phyloP scores from a whole-genome alignment of 2,113 vertebrate genomes.

The Tyto alba region DNA sequence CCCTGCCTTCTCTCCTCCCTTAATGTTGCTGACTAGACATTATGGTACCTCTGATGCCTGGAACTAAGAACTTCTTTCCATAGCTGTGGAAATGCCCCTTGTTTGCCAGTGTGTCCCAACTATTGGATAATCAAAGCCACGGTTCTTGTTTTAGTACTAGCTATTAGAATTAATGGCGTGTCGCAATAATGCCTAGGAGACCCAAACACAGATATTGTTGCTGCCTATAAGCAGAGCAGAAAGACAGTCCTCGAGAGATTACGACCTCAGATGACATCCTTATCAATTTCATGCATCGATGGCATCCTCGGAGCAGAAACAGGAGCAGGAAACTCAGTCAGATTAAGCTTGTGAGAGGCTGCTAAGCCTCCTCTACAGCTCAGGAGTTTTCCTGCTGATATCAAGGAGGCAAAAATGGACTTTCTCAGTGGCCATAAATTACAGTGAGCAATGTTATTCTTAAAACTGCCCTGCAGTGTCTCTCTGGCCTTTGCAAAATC shows the following conservation, averaged over 20 bases:
- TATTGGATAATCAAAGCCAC: neutral
- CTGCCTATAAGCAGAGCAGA: neutral
- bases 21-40: neutral
- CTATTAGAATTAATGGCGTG: rapidly evolving
- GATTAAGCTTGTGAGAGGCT: neutral
- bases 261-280: neutral
- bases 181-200: neutral
- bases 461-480: neutral
- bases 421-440: neutral
- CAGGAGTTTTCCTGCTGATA: neutral
- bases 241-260: neutral
- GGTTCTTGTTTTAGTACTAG: neutral
- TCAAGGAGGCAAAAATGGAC: neutral
- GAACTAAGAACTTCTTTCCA: neutral
- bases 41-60: neutral
- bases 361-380: neutral
- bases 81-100: neutral
- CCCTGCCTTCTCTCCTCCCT: neutral
- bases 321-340: neutral
- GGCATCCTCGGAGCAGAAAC: neutral
- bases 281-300: neutral
- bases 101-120: neutral
- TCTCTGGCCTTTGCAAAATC: neutral
- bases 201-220: neutral
- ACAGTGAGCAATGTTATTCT: neutral